Evolutionary conservation across 2,888 invertebrate species (phyloP), one percentile per base, ranked within the genome.

Genomic region (Isoperla grammatica): DNA sequence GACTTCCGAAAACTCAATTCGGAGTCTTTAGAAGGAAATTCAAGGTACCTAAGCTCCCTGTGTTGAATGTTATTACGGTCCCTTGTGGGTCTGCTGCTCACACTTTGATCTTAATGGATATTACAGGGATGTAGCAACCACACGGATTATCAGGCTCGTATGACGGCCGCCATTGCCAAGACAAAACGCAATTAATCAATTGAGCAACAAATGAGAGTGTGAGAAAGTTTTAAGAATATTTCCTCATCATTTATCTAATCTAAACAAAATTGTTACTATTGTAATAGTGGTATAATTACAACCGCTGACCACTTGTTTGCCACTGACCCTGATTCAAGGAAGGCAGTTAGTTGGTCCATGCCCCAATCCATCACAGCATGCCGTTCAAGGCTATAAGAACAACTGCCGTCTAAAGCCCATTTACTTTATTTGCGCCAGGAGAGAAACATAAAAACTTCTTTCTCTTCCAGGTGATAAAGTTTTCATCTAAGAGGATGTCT

Each of bases 131-230:
- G 29, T 6, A 4, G 29, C 29, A 19, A 17, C 46, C 20, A n/a
- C 46, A 22, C 13, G 46, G 46, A 46, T 46, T 19, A 22, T 22
- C 17, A n/a, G 15, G 53, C 19, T 53, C 20, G 37, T 39, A 53
- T 15, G 20, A 15, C 39, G 5, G 53, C 17, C 53, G 53, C 9
- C 39, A 37, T 39, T 39, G 6, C 19, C 19, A 39, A 19, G 53
- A 37, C 53, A 39, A 53, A 53, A 53, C 39, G 39, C 17, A 53
- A 53, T 53, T 53, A 53, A 53, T 53, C 53, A 53, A 53, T 53
- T 53, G 53, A 53, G 53, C 53, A 53, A 53, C 20, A 53, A 53
- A 53, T 39, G 39, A 53, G 53, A 53, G 53, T 53, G 53, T 53
- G 53, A 53, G 53, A 53, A 53, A 39, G 53, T 29, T 35, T 15